A percentile compares a stretch with the other conserved stretches of the same genome.
Evolutionary conservation across 2,113 vertebrate species (phyloP).

Genomic region (Chrysemys picta): DNA sequence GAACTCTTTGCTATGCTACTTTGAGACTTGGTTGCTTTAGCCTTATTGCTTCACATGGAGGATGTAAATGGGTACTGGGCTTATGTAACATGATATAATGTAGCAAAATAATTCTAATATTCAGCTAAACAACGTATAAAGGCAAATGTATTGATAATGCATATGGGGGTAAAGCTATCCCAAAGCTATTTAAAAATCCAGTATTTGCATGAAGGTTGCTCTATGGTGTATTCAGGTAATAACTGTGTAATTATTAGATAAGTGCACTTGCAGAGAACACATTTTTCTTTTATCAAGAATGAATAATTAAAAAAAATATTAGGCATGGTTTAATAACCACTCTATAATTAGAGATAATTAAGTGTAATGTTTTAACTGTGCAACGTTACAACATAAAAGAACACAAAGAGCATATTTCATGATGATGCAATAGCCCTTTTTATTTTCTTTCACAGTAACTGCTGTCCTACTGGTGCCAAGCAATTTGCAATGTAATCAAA

Average conservation of each 20-base stretch:
- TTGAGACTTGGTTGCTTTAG: background rate
- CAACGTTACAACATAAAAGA: constrained; percentile 41
- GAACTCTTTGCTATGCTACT: background rate
- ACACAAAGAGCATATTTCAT: constrained; percentile 54
- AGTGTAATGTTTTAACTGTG: constrained; percentile 33
- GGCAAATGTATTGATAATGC: constrained; percentile 28
- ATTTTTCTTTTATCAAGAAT: background rate
- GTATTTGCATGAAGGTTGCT: constrained; percentile 16
- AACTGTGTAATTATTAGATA: background rate
- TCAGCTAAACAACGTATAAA: constrained; percentile 37
- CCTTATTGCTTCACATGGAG: background rate
- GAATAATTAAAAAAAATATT: constrained; percentile 1
- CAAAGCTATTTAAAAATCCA: background rate
- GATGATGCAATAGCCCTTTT: constrained; percentile 13
- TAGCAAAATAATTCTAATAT: background rate
- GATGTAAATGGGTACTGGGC: background rate
- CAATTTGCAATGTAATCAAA: constrained; percentile 25
- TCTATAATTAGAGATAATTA: constrained; percentile 59
- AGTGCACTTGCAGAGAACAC: background rate
- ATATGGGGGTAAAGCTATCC: constrained; percentile 16
- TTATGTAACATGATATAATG: constrained; percentile 10
- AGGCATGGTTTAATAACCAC: constrained; percentile 32
- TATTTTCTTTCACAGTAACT: constrained; percentile 26
- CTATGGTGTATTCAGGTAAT: constrained; percentile 44
- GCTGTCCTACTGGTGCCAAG: constrained; percentile 23